Conservation (phyloP, 1,140 invertebrate species). For the Melanaphis sacchari region DNA sequence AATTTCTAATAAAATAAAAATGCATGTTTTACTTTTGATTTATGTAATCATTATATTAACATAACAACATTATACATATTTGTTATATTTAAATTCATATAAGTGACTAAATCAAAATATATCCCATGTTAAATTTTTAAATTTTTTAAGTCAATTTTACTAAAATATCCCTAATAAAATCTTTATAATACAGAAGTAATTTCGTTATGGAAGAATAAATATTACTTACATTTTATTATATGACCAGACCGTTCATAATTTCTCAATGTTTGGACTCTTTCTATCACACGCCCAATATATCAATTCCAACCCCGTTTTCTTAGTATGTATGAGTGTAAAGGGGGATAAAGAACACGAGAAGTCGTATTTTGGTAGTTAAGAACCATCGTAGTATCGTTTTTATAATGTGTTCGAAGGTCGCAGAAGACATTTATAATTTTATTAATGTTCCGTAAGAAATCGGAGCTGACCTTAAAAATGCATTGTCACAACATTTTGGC, state of each 20-base stretch:
- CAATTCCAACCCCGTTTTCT: neutral
- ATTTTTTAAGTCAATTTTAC: neutral
- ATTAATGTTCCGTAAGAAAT: conserved; percentile 58
- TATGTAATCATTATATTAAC: neutral
- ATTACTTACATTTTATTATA: conserved; percentile 13
- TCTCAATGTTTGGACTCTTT: neutral
- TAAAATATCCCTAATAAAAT: neutral
- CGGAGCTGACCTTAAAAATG: conserved; percentile 56
- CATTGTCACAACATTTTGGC: conserved; percentile 58
- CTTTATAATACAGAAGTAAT: neutral
- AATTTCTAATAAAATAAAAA: neutral
- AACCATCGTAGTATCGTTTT: conserved; percentile 28
- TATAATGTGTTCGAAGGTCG: conserved; percentile 55
- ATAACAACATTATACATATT: neutral
- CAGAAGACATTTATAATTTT: conserved; percentile 34
- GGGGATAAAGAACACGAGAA: conserved; percentile 42
- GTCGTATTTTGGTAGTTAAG: conserved; percentile 55
- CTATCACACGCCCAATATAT: neutral
- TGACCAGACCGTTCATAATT: conserved; percentile 42
- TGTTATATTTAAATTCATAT: neutral
- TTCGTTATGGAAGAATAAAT: conserved; percentile 14
- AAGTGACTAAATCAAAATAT: neutral
- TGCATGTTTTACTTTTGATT: neutral
- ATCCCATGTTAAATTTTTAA: neutral
- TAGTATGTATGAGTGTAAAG: neutral